These are phyloP conservation scores for Phenganax marumi DNA, from an alignment of 92 coral and sea anemone genomes.

Conservation along the genomic window DNA sequence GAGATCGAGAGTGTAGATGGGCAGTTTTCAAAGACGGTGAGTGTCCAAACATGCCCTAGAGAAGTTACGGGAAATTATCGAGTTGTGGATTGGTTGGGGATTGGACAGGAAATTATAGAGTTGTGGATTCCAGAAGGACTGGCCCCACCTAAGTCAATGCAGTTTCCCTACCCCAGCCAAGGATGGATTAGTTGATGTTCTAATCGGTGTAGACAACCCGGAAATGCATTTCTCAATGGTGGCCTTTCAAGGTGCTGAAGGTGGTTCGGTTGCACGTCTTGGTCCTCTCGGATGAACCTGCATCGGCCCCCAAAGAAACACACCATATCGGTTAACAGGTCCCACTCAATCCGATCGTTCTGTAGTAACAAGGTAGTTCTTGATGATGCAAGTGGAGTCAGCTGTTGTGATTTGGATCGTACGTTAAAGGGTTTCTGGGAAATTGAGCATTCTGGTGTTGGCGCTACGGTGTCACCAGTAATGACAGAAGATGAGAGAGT, in stretches of 20 bases:
- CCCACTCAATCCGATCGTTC: too few species aligned
- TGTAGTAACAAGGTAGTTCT: background rate
- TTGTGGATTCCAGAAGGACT: conserved; percentile 26
- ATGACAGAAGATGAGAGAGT: conserved; percentile 51
- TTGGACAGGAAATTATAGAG: too few species aligned
- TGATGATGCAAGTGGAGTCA: background rate
- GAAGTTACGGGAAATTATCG: conserved; percentile 53
- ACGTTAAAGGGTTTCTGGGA: conserved; percentile 63
- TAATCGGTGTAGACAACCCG: conserved; percentile 58
- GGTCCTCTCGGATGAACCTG: too few species aligned
- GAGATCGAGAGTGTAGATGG: conserved; percentile 63
- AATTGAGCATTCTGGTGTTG: conserved; percentile 52
- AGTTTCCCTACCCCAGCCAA: conserved; percentile 37
- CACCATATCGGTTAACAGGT: too few species aligned
- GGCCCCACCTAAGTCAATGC: conserved; percentile 42
- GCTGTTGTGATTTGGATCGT: conserved; percentile 52
- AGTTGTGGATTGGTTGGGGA: conserved; percentile 62
- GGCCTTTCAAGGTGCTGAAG: conserved; percentile 51
- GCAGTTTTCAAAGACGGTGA: conserved; percentile 45
- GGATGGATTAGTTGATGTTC: conserved; percentile 59
- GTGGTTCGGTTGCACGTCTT: conserved; percentile 59
- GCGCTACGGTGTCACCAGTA: background rate
- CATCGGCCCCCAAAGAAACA: too few species aligned
- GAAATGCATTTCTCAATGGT: conserved; percentile 60
- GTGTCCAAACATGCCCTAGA: conserved; percentile 56